A percentile compares a stretch with the other conserved stretches of the same genome.
phyloP scores from a whole-genome alignment of 2,888 invertebrate genomes.

The Dryococelus australis region DNA sequence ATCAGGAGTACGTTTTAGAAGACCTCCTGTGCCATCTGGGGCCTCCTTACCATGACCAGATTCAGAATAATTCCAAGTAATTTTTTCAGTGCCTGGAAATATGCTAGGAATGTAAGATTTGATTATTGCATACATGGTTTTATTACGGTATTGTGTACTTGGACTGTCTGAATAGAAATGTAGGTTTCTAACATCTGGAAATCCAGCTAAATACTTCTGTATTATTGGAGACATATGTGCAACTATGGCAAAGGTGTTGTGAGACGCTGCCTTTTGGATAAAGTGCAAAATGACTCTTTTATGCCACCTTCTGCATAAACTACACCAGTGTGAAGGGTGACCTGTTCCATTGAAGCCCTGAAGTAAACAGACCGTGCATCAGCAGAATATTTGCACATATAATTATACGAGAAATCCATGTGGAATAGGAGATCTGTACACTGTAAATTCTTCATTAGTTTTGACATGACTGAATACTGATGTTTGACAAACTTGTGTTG shows the following conservation, averaged over 20 bases:
- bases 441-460: background rate
- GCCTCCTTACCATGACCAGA: constrained; percentile 25
- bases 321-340: background rate
- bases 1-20: constrained; percentile 22
- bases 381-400: background rate
- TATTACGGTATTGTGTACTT: constrained; percentile 19
- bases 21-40: constrained; percentile 18
- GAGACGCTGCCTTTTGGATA: background rate
- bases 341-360: background rate
- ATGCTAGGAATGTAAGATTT: background rate
- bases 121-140: constrained; percentile 5
- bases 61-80: constrained; percentile 23
- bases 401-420: background rate
- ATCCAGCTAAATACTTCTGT: no score
- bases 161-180: no score
- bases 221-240: background rate
- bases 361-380: background rate
- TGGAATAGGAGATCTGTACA: background rate
- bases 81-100: background rate
- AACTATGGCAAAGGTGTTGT: background rate
- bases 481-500: constrained; percentile 1
- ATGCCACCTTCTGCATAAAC: constrained; percentile 2
- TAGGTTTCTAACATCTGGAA: no score
- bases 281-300: background rate
- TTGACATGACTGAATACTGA: background rate